These are phyloP conservation scores for Brenthis hecate DNA, from an alignment of 2,888 invertebrate species.

Conservation along the genomic window DNA sequence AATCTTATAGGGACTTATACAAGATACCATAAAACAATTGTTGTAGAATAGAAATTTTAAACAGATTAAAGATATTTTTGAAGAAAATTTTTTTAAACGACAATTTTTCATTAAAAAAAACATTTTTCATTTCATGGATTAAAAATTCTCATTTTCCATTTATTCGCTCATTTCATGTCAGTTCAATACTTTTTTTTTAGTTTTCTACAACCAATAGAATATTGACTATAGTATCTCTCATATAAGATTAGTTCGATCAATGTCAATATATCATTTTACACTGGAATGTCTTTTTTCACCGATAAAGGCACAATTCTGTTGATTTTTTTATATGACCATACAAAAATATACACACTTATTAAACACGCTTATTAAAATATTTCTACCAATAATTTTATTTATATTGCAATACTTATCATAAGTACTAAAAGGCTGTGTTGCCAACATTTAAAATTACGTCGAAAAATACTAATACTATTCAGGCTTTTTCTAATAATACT, in stretches of 20 bases:
- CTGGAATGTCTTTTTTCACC: slow-evolving; percentile 28
- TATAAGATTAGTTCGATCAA: neutral
- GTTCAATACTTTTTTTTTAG: too few species aligned
- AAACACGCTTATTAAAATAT: slow-evolving; percentile 8
- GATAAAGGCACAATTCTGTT: slow-evolving; percentile 25
- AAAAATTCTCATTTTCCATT: too few species aligned
- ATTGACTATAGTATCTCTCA: too few species aligned
- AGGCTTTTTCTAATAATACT: slow-evolving; percentile 29
- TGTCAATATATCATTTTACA: slow-evolving; percentile 3
- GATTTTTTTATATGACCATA: slow-evolving; percentile 9
- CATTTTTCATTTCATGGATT: too few species aligned
- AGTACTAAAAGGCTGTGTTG: slow-evolving; percentile 30
- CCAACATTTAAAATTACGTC: slow-evolving; percentile 27
- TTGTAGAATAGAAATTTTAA: too few species aligned
- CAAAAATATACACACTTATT: slow-evolving; percentile 30
- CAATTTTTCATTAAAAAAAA: too few species aligned
- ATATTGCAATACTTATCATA: slow-evolving; percentile 28
- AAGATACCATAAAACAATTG: too few species aligned
- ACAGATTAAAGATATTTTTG: too few species aligned
- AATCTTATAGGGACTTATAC: too few species aligned
- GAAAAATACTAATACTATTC: slow-evolving; percentile 34
- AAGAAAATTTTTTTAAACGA: too few species aligned
- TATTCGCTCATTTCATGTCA: too few species aligned
- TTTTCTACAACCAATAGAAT: too few species aligned
- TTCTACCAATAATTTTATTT: slow-evolving; percentile 3